phyloP scores from a whole-genome alignment of 2,888 invertebrate species.

The Agapostemon virescens region DNA sequence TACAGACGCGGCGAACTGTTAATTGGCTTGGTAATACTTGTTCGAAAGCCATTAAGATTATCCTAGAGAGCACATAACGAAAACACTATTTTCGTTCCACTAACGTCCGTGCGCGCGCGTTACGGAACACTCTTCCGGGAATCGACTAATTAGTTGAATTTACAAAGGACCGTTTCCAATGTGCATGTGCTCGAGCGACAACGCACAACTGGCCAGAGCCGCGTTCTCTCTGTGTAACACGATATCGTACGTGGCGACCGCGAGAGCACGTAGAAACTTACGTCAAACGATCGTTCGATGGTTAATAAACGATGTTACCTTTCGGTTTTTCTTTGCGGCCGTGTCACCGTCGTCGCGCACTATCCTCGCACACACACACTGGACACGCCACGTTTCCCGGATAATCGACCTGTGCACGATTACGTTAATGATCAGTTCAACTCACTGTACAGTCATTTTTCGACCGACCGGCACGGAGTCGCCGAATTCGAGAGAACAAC shows the following conservation, averaged over 20 bases:
- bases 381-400: background rate
- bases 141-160: background rate
- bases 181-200: background rate
- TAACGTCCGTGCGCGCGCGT: slow-evolving; percentile 6
- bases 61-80: background rate
- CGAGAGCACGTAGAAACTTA: slow-evolving; percentile 15
- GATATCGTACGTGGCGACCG: background rate
- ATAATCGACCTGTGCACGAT: background rate
- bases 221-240: background rate
- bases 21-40: background rate
- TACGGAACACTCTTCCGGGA: background rate
- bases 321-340: background rate
- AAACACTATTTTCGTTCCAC: slow-evolving; percentile 4
- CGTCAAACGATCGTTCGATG: background rate
- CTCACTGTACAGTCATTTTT: slow-evolving; percentile 7
- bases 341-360: background rate
- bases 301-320: background rate
- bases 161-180: background rate
- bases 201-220: too few species aligned
- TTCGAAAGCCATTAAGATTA: background rate
- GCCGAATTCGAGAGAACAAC: slow-evolving; percentile 13
- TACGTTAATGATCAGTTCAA: background rate
- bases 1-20: background rate
- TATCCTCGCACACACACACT: background rate
- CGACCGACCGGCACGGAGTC: background rate